Conservation (phyloP, 2,797 vertebrate species). For the Parauchenoglanis punctatus region DNA sequence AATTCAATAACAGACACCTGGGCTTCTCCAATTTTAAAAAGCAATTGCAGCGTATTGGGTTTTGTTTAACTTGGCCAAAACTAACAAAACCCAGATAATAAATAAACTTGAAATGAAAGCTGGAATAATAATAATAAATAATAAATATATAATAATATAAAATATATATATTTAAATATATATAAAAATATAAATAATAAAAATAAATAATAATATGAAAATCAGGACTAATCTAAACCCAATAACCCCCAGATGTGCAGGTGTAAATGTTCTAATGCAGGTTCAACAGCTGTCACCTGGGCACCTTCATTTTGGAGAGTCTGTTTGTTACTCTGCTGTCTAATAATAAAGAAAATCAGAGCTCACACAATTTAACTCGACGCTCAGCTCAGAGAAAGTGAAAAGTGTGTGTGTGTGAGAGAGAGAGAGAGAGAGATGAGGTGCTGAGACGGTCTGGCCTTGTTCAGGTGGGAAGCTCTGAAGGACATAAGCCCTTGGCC, state of each 20-base stretch:
- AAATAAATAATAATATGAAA: not conserved
- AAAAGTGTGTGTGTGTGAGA: not conserved
- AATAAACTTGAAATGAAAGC: not conserved
- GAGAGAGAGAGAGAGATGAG: not conserved
- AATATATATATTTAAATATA: no score
- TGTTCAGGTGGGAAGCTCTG: conserved; percentile 50
- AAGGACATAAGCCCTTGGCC: conserved; percentile 49
- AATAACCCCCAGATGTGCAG: not conserved
- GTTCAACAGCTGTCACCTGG: not conserved
- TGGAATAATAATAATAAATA: not conserved
- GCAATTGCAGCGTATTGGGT: not conserved
- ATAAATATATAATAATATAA: no score
- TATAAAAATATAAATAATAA: no score
- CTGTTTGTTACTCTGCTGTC: not conserved
- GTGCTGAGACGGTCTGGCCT: conserved; percentile 25
- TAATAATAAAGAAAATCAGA: not conserved
- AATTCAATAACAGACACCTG: not conserved
- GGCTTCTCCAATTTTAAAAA: not conserved
- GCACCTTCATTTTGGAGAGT: not conserved
- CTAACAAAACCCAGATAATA: not conserved
- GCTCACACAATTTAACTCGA: not conserved
- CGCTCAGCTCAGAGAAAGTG: not conserved
- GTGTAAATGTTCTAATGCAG: not conserved
- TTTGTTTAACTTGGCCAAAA: not conserved
- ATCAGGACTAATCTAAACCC: not conserved